Base-by-base conservation (phyloP, 2,888 invertebrate species). In the Agrochola macilenta region DNA sequence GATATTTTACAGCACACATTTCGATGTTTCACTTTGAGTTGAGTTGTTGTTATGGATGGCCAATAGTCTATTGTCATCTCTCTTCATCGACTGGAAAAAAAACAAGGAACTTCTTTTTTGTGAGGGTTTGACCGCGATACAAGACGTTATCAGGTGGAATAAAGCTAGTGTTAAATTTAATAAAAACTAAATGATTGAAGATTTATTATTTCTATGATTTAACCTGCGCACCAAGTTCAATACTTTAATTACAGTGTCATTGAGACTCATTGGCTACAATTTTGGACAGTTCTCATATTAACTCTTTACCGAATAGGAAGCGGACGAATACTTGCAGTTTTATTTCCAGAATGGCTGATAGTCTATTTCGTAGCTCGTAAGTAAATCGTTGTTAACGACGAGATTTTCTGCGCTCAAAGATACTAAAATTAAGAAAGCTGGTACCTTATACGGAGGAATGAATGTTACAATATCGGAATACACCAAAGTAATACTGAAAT, bases 291-390 rank as follows among this genome's bases (percentile, higher is more conserved):
- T 49, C 39, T 71, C 68, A 65, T 57, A 14, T 49, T 23, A 57
- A 35, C 43, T 57, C 30, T 8, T n/a, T n/a, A n/a, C n/a, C n/a
- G 12, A 60, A 63, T 64, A 76, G 60, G n/a, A 68, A 58, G 39
- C 35, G 63, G n/a, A n/a, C n/a, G n/a, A n/a, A 60, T 72, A 74
- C 11, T 76, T 69, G 52, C 69, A 58, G 46, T 64, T 76, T 49
- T 26, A 69, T 57, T 81, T 61, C 61, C 70, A 69, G 65, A 81
- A 69, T 75, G 71, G 72, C 72, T 76, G 65, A 75, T 71, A 74
- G 60, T 75, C 61, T 76, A 71, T 82, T 52, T 74, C n/a, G 23
- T 85, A 78, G 72, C 65, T 74, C 72, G 74, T 82, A 82, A 70
- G 66, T 61, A 52, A 72, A 52, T 49, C n/a, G 49, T 60, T 71